Evolutionary conservation across 1,140 invertebrate genomes (phyloP).

Genomic region (Tachypleus tridentatus): DNA sequence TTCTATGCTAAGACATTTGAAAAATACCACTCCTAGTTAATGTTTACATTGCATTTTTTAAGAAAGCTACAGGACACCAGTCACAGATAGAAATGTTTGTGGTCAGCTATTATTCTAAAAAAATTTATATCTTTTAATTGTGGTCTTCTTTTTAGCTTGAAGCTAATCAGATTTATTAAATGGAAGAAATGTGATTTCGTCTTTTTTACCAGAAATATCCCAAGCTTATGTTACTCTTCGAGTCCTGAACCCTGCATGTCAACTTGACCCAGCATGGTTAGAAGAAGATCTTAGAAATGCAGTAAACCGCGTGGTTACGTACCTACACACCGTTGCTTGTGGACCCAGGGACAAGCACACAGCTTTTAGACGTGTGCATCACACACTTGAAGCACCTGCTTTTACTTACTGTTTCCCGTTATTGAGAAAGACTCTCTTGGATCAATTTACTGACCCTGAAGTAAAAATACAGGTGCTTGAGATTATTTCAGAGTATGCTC

Average conservation of each 20-base stretch:
- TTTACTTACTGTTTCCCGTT: constrained; percentile 76
- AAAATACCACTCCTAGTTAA: too few species aligned
- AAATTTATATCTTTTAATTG: constrained; percentile 46
- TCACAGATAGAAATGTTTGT: too few species aligned
- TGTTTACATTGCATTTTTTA: too few species aligned
- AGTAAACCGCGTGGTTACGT: constrained; percentile 26
- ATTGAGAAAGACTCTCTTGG: constrained; percentile 49
- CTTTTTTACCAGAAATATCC: too few species aligned
- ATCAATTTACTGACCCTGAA: constrained; percentile 25
- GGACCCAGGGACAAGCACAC: constrained; percentile 20
- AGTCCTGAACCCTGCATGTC: constrained; percentile 60
- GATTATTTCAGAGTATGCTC: constrained; percentile 56
- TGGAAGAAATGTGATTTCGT: too few species aligned
- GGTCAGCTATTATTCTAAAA: too few species aligned
- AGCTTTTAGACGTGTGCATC: constrained; percentile 12
- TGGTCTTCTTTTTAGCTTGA: constrained; percentile 16
- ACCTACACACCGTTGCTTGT: constrained; percentile 33
- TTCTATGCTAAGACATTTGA: too few species aligned
- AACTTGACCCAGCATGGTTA: constrained; percentile 62
- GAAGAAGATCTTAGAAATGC: constrained; percentile 50
- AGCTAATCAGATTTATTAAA: too few species aligned
- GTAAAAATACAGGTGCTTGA: constrained; percentile 50
- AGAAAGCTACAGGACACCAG: too few species aligned
- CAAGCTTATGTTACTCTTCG: constrained; percentile 51
- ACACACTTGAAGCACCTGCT: constrained; percentile 49